phyloP scores from a whole-genome alignment of 2,888 invertebrate genomes.

The Yponomeuta sedellus region DNA sequence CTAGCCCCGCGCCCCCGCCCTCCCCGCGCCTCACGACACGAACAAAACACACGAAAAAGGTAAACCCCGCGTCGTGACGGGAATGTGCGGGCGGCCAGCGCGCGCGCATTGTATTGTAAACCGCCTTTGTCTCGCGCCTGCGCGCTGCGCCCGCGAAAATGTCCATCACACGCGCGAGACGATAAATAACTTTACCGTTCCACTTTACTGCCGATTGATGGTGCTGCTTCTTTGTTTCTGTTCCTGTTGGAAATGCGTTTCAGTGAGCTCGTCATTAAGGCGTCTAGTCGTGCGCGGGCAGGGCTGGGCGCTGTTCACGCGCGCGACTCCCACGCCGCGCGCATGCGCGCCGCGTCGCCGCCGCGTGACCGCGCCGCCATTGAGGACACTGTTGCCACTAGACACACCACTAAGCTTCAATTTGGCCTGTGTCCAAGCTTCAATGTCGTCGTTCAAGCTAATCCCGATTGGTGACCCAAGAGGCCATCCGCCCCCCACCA shows the following conservation, averaged over 20 bases:
- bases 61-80: constrained; percentile 66
- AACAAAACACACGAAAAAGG: constrained; percentile 70
- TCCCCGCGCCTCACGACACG: constrained; percentile 37
- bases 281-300: not conserved
- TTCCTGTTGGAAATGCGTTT: not conserved
- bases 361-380: constrained; percentile 46
- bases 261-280: not conserved
- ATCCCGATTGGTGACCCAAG: too few relatives aligned
- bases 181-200: constrained; percentile 32
- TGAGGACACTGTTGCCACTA: constrained; percentile 3
- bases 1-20: constrained; percentile 21
- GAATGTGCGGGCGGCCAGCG: constrained; percentile 58
- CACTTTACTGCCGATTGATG: not conserved
- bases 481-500: too few relatives aligned
- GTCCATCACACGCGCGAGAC: constrained; percentile 34
- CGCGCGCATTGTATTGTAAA: constrained; percentile 73
- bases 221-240: not conserved
- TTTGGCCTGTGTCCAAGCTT: too few relatives aligned
- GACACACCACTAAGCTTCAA: not conserved
- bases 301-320: not conserved
- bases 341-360: constrained; percentile 43
- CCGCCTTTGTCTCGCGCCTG: constrained; percentile 71
- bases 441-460: too few relatives aligned
- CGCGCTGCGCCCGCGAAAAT: constrained; percentile 25
- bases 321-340: constrained; percentile 41